Base-by-base conservation (phyloP, 2,888 invertebrate species). In the Coenonympha glycerion region DNA sequence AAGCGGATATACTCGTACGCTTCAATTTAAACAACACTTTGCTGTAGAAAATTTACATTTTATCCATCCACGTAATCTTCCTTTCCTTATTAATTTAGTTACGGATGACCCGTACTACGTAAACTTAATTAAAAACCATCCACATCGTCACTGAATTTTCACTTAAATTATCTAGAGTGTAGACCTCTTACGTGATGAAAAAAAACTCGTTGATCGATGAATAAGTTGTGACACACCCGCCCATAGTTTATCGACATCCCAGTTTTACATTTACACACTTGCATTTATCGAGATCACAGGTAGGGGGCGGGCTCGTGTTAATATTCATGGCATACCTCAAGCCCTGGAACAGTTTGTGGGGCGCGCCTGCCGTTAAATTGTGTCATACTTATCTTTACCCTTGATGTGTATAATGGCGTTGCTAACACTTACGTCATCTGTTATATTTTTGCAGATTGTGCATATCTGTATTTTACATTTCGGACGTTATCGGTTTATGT, bases 261-360 rank as follows among this genome's bases (percentile, higher is more conserved):
- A n/a, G n/a, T n/a, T n/a, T n/a, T n/a, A n/a, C n/a, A n/a, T n/a
- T n/a, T n/a, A n/a, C n/a, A n/a, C n/a, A n/a, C n/a, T n/a, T n/a
- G n/a, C n/a, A n/a, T n/a, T n/a, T n/a, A n/a, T n/a, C n/a, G 73
- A 73, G 73, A 76, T 72, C 75, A 64, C 66, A 64, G 66, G 61
- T 70, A 73, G 73, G 75, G 74, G 70, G 69, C 65, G 65, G 65
- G 69, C 68, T 65, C 68, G 69, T 71, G 81, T 86, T 80, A 85
- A 83, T 84, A 86, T 86, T 83, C 83, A 84, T 81, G 67, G 67
- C 72, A 65, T 71, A 68, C 71, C 69, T 71, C 70, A 72, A 64
- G 67, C 70, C 62, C 67, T 60, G 61, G 54, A 62, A 61, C 59
- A 69, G 71, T 71, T 73, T 66, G 64, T 61, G 64, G 61, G 68